A percentile compares a stretch with the other conserved stretches of the same genome.
Conservation (phyloP, 2,113 vertebrate species). For the Elephas maximus region DNA sequence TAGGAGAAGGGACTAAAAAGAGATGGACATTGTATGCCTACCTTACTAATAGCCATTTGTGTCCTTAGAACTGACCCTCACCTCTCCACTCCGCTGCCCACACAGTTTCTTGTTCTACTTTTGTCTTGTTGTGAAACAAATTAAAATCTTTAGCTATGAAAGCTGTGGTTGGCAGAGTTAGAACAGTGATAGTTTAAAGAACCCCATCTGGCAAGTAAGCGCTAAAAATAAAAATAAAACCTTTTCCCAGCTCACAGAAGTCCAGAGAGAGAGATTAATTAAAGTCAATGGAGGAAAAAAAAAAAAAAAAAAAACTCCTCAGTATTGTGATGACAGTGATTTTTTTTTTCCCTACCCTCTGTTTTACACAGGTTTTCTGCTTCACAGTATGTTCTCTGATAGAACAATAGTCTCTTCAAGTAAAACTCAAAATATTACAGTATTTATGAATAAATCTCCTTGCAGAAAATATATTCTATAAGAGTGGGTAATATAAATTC, state of each 20-base stretch:
- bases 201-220: background rate
- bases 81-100: background rate
- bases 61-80: background rate
- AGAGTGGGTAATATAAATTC: conserved; percentile 8
- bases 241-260: conserved; percentile 45
- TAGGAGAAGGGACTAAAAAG: background rate
- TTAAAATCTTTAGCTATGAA: conserved; percentile 61
- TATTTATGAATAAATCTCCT: conserved; percentile 42
- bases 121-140: conserved; percentile 65
- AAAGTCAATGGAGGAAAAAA: conserved; percentile 55
- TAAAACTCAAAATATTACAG: conserved; percentile 44
- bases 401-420: conserved; percentile 62
- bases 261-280: conserved; percentile 68
- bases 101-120: conserved; percentile 33
- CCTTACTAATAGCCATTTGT: background rate
- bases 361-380: background rate
- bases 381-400: conserved; percentile 18
- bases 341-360: background rate
- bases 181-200: conserved; percentile 68
- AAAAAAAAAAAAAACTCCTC: background rate
- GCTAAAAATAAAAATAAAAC: conserved; percentile 68
- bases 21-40: background rate
- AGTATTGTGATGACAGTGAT: background rate
- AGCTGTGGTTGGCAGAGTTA: conserved; percentile 53
- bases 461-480: conserved; percentile 2